Base-by-base conservation (phyloP, 2,797 vertebrate species). In the Myripristis murdjan region DNA sequence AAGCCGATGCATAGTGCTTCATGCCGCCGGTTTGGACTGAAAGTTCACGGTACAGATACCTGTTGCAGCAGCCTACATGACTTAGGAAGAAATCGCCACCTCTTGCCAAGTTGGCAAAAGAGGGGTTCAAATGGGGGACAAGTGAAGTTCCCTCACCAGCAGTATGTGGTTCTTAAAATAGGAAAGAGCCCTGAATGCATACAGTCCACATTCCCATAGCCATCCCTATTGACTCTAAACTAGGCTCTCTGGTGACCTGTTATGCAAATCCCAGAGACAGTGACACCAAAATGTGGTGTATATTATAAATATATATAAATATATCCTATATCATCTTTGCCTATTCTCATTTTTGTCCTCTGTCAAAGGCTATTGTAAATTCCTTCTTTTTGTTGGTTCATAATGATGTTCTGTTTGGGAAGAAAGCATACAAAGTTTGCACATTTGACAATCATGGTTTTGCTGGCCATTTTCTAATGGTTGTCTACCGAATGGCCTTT, bases 401-500 rank as follows among this genome's bases (percentile, higher is more conserved):
- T 70, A 22, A 62, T 62, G 31, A 64, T n/a, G 26, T 87, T 73
- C 80, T 78, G 72, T 81, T 86, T 70, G 53, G 66, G 64, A 57
- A 79, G 64, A 70, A 72, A 72, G 35, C 9, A n/a, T 61, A 58
- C 22, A 16, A 1, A 67, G 74, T 89, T 89, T 92, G 89, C 86
- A 90, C 89, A 90, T 79, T 64, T 74, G 89, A 90, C 90, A 90
- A 90, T 92, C 91, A 66, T 81, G 61, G 53, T 89, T 87, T 87
- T 73, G 66, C 79, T 73, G 83, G 54, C 61, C 80, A 8, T 22
- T 70, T 78, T 74, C 14, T 65, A 11, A 54, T 39, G 76, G 66
- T 71, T 81, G 56, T 86, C 48, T 39, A 12, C 61, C 15, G 1
- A 65, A 82, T 69, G 64, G 56, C 83, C 77, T 86, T 82, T 82